Percentiles rank a stretch among this genome's conserved stretches.
Conservation (phyloP, 2,888 invertebrate genomes). For the Campoplex capitator region DNA sequence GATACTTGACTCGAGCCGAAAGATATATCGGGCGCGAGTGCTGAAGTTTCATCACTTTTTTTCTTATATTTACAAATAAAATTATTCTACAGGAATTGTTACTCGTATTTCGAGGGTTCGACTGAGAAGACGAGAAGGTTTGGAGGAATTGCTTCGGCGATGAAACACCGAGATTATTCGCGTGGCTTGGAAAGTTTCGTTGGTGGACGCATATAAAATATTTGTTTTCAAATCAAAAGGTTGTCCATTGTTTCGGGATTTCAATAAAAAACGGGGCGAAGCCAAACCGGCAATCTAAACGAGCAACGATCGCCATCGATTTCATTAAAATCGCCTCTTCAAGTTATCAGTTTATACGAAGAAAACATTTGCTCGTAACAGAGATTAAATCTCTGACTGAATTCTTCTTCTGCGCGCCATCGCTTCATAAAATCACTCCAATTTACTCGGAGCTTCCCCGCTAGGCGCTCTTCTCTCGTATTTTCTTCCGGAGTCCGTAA, state of each 20-base stretch:
- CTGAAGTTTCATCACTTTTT: neutral
- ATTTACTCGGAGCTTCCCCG: neutral
- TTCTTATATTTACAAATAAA: constrained; percentile 48
- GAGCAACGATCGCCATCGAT: neutral
- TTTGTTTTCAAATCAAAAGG: neutral
- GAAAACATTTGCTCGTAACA: neutral
- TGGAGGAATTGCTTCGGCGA: neutral
- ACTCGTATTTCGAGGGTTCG: neutral
- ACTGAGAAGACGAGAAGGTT: neutral
- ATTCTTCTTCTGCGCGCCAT: no score
- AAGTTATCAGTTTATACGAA: neutral
- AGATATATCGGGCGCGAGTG: neutral
- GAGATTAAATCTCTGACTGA: neutral
- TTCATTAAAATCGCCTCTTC: neutral
- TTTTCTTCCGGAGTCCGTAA: constrained; percentile 14
- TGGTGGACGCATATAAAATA: neutral
- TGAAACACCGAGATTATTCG: neutral
- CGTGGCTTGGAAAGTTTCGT: neutral
- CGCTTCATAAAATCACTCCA: neutral
- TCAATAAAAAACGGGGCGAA: neutral
- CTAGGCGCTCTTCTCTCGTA: neutral
- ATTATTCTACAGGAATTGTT: constrained; percentile 9
- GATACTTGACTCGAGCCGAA: neutral
- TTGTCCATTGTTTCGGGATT: neutral
- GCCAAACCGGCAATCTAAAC: neutral